phyloP scores from a whole-genome alignment of 2,888 invertebrate species.

The Thymelicus acteon region DNA sequence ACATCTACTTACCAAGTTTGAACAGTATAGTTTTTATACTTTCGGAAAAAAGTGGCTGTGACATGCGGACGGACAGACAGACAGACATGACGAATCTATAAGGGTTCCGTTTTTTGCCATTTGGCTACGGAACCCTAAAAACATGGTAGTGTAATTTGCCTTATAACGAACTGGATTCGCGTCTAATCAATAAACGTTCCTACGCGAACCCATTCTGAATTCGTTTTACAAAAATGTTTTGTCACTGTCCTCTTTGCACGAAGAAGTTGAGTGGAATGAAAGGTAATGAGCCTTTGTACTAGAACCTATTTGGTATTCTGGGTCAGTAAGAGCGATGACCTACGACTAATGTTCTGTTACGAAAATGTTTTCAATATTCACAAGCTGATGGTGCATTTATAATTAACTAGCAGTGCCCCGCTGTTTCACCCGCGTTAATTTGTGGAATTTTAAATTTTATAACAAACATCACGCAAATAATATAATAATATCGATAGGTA shows the following conservation, averaged over 20 bases:
- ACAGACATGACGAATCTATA: too few relatives aligned
- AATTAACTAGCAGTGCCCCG: too few relatives aligned
- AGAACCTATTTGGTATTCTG: background rate
- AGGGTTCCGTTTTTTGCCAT: too few relatives aligned
- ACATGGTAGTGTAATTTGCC: background rate
- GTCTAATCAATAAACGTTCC: background rate
- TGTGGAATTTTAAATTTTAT: background rate
- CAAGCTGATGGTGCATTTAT: too few relatives aligned
- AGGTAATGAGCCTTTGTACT: conserved; percentile 1
- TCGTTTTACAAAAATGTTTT: conserved; percentile 1
- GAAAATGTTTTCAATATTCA: background rate
- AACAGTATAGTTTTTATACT: too few relatives aligned
- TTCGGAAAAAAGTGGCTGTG: too few relatives aligned
- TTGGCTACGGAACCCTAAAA: too few relatives aligned
- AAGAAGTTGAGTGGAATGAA: conserved; percentile 7
- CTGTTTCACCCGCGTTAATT: too few relatives aligned
- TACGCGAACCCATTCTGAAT: background rate
- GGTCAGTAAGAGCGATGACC: background rate
- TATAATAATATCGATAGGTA: background rate
- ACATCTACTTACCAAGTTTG: too few relatives aligned
- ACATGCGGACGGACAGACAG: too few relatives aligned
- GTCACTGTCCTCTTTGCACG: conserved; percentile 2
- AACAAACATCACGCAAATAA: background rate
- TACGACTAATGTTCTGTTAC: background rate
- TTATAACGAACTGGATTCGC: background rate